phyloP scores from a whole-genome alignment of 2,113 vertebrate species.

The Solenodon paradoxus region DNA sequence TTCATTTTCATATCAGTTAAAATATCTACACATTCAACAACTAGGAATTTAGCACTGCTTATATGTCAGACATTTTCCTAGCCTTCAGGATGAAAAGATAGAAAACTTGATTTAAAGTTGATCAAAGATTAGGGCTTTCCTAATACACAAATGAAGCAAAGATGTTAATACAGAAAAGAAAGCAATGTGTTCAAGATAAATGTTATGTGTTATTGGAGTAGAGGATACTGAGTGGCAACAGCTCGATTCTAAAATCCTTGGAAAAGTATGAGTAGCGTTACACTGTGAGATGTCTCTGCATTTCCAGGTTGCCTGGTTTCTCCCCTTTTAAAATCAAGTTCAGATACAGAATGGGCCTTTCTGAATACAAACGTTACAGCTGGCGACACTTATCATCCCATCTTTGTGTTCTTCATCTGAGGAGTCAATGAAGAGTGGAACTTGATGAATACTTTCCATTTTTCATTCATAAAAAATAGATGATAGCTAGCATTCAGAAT shows the following conservation, averaged over 20 bases:
- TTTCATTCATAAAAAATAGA: not conserved
- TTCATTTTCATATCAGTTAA: not conserved
- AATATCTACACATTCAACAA: not conserved
- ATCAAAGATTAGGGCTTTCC: not conserved
- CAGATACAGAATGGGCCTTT: not conserved
- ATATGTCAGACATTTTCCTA: not conserved
- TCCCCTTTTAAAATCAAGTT: not conserved
- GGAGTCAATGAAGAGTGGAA: not conserved
- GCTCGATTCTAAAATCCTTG: not conserved
- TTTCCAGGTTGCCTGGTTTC: not conserved
- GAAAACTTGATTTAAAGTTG: not conserved
- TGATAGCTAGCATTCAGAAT: not conserved
- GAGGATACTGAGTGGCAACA: not conserved
- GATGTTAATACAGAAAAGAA: too few relatives aligned
- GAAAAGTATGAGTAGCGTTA: not conserved
- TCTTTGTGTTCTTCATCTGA: not conserved
- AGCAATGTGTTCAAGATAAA: not conserved
- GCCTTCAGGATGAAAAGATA: not conserved
- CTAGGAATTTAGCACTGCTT: not conserved
- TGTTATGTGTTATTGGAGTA: not conserved
- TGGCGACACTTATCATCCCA: not conserved
- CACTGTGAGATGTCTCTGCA: not conserved
- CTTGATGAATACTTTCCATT: not conserved
- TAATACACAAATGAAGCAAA: not conserved
- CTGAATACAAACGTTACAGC: not conserved